These are phyloP conservation scores for Pseudachorutes palmiensis DNA, from an alignment of 1,140 invertebrate genomes.

Conservation along the genomic window DNA sequence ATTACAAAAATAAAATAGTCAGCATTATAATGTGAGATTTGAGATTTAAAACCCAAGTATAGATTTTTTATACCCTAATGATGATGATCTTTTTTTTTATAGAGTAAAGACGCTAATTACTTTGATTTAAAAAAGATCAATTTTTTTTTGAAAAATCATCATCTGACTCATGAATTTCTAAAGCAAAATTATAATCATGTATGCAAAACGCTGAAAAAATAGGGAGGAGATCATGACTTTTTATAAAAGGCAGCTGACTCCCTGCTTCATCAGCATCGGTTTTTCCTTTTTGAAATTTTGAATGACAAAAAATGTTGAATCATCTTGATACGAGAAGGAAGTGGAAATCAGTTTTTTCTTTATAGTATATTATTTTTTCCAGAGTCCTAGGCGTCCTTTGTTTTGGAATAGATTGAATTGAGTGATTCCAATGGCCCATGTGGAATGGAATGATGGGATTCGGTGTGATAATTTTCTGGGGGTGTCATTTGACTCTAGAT, in stretches of 20 bases:
- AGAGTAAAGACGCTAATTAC: neutral
- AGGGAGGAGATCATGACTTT: neutral
- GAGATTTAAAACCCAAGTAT: too few relatives aligned
- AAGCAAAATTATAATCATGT: neutral
- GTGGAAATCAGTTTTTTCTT: neutral
- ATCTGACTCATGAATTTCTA: neutral
- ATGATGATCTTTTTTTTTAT: too few relatives aligned
- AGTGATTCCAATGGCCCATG: neutral
- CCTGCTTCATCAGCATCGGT: neutral
- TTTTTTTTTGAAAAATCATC: neutral
- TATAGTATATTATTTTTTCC: too few relatives aligned
- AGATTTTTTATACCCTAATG: too few relatives aligned
- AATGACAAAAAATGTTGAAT: neutral
- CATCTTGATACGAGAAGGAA: neutral
- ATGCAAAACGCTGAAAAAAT: neutral
- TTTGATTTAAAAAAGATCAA: neutral
- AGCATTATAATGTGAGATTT: too few relatives aligned
- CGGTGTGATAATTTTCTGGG: neutral
- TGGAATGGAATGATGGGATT: neutral
- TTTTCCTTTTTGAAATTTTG: neutral
- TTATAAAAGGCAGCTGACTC: neutral
- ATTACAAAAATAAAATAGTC: too few relatives aligned
- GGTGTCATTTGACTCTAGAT: neutral
- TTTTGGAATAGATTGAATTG: neutral
- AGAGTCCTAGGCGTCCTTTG: neutral